Percentiles rank a stretch among this genome's conserved stretches.
These are phyloP conservation scores for Betta splendens DNA, from an alignment of 2,797 vertebrate species.

Conservation along the genomic window DNA sequence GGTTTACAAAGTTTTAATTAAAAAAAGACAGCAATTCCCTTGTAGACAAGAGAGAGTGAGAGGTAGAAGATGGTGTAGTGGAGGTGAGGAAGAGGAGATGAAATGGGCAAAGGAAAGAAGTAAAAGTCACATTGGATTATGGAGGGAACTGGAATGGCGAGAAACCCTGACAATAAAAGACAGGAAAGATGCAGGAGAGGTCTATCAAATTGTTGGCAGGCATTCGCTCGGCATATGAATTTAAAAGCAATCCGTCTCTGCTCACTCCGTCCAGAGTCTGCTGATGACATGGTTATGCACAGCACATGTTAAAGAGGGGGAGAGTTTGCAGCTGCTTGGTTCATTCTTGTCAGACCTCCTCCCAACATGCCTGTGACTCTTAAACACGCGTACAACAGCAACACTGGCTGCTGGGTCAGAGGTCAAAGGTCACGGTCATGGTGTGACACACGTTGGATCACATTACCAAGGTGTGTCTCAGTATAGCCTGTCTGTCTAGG, in stretches of 20 bases:
- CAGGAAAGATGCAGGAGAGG: conserved; percentile 48
- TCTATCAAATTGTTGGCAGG: conserved; percentile 54
- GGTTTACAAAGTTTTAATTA: conserved; percentile 74
- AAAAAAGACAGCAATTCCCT: conserved; percentile 61
- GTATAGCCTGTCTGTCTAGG: background rate
- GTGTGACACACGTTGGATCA: conserved; percentile 67
- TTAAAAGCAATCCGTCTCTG: conserved; percentile 42
- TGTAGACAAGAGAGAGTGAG: conserved; percentile 41
- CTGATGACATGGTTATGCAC: conserved; percentile 25
- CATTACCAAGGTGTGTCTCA: conserved; percentile 46
- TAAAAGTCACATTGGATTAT: conserved; percentile 55
- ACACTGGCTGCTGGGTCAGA: conserved; percentile 47
- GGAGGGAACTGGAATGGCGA: conserved; percentile 34
- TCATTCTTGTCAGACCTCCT: conserved; percentile 52
- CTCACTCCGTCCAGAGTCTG: conserved; percentile 28
- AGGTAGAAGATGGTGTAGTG: conserved; percentile 20
- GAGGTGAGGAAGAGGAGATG: conserved; percentile 20
- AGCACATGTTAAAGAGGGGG: conserved; percentile 30
- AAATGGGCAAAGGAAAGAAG: conserved; percentile 26
- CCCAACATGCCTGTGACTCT: conserved; percentile 29
- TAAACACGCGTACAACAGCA: conserved; percentile 33
- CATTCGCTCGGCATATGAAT: conserved; percentile 56
- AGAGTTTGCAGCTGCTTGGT: conserved; percentile 69
- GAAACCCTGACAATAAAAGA: conserved; percentile 41
- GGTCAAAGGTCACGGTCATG: conserved; percentile 60